Conservation (phyloP, 2,888 invertebrate species). For the Cantharis rufa region DNA sequence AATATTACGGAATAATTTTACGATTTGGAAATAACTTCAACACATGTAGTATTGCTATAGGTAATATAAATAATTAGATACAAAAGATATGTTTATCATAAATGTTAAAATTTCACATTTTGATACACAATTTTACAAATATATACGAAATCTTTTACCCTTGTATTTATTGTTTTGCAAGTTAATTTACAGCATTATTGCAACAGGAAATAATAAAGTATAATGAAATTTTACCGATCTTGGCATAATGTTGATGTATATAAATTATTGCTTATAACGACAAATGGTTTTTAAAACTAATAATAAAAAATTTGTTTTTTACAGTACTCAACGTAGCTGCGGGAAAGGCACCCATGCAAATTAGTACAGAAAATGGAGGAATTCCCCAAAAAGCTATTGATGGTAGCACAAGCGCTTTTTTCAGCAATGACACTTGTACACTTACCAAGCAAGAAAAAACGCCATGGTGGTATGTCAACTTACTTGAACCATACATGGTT, state of each 20-base stretch:
- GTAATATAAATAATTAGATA: no score
- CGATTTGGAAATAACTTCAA: no score
- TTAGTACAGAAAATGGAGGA: conserved; percentile 79
- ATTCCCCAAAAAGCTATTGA: conserved; percentile 91
- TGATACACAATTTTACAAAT: neutral
- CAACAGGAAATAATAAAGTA: neutral
- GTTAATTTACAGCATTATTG: neutral
- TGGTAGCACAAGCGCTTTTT: conserved; percentile 83
- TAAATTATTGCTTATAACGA: neutral
- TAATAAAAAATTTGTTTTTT: conserved; percentile 43
- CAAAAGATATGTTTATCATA: neutral
- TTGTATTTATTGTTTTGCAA: neutral
- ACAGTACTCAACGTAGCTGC: conserved; percentile 91
- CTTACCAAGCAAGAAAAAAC: conserved; percentile 81
- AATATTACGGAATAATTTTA: no score
- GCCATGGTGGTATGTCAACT: conserved; percentile 96
- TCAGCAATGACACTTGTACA: conserved; percentile 83
- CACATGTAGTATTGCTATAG: no score
- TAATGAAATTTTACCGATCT: neutral
- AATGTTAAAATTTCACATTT: neutral
- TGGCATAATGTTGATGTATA: no score
- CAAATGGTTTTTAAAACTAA: neutral
- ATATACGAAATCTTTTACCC: neutral
- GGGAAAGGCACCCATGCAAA: conserved; percentile 94
- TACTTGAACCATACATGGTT: conserved; percentile 93